Conservation (phyloP, 2,888 invertebrate genomes). For the Hemaris fuciformis region DNA sequence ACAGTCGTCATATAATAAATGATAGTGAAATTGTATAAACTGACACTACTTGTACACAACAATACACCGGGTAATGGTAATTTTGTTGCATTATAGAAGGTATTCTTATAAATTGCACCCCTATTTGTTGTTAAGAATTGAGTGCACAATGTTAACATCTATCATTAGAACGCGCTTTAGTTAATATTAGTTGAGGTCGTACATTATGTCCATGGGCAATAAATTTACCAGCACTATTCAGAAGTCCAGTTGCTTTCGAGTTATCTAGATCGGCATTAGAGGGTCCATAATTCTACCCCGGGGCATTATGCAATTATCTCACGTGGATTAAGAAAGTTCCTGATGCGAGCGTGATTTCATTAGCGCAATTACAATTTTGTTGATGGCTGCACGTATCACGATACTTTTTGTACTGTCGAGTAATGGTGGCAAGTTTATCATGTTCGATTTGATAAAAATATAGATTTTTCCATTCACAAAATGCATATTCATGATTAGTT, state of each 20-base stretch:
- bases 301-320: slow-evolving; percentile 47
- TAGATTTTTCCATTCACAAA: too few relatives aligned
- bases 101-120: not conserved
- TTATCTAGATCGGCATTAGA: slow-evolving; percentile 59
- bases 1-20: too few relatives aligned
- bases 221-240: slow-evolving; percentile 47
- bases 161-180: slow-evolving; percentile 2
- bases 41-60: too few relatives aligned
- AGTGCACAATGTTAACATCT: not conserved
- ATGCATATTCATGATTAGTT: too few relatives aligned
- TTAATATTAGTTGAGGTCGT: slow-evolving; percentile 1
- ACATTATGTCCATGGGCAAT: slow-evolving; percentile 28
- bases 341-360: not conserved
- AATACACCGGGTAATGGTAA: too few relatives aligned
- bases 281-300: slow-evolving; percentile 48
- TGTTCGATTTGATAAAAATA: not conserved
- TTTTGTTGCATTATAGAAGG: not conserved
- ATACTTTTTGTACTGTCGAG: not conserved
- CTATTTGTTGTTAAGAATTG: not conserved
- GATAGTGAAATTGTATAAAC: too few relatives aligned
- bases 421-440: not conserved
- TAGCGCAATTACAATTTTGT: not conserved
- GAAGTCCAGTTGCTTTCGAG: slow-evolving; percentile 36
- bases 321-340: slow-evolving; percentile 34
- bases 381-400: not conserved